A percentile compares a stretch with the other conserved stretches of the same genome.
Evolutionary conservation across 2,797 vertebrate genomes (phyloP).

Genomic region (Scolopax bukidnonensis): DNA sequence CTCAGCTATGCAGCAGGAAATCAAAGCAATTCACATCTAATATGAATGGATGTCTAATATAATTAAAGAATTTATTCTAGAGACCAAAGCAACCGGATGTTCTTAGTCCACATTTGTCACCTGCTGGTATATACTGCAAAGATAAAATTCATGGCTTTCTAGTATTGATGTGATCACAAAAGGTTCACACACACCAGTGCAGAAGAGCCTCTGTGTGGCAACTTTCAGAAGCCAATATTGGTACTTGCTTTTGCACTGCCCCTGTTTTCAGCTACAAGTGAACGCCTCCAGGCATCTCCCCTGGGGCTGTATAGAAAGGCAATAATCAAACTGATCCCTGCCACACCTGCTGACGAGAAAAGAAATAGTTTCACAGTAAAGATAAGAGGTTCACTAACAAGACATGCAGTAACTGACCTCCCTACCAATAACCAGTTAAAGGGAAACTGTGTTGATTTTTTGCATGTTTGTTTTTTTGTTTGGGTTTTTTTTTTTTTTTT

Average conservation of each 20-base stretch:
- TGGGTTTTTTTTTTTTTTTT: not conserved
- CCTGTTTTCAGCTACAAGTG: not conserved
- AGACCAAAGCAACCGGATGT: not conserved
- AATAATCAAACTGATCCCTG: not conserved
- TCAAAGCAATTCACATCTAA: not conserved
- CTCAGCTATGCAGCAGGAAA: not conserved
- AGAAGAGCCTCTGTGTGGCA: rapidly evolving
- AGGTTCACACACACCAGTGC: not conserved
- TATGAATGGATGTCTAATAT: not conserved
- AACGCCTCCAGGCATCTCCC: not conserved
- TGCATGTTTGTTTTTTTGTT: not conserved
- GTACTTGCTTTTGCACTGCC: not conserved
- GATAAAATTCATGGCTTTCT: not conserved
- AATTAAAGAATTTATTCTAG: not conserved
- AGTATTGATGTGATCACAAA: not conserved
- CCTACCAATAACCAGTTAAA: not conserved
- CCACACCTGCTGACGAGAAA: not conserved
- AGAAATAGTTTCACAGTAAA: not conserved
- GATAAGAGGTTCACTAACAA: not conserved
- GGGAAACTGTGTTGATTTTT: not conserved
- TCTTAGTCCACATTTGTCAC: not conserved
- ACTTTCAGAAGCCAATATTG: rapidly evolving
- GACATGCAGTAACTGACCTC: not conserved
- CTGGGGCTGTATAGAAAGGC: not conserved
- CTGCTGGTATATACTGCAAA: not conserved